Percentiles rank a stretch among this genome's conserved stretches.
Evolutionary conservation across 37 sponge, comb jelly and placozoan species (phyloP).

Genomic region (Tethya wilhelma): DNA sequence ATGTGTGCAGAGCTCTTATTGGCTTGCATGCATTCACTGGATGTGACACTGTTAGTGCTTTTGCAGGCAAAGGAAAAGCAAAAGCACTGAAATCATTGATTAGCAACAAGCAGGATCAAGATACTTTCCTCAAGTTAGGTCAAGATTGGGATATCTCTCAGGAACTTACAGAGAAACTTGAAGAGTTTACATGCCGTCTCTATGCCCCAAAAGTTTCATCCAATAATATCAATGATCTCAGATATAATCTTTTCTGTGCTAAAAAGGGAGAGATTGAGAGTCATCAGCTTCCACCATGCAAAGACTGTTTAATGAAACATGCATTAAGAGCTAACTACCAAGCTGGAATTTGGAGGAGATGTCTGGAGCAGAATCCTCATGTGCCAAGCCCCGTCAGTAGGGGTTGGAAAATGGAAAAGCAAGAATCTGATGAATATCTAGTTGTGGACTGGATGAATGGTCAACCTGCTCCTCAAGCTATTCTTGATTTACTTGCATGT

Average conservation of each 20-base stretch:
- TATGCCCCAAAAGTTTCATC: not conserved
- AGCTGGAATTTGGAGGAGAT: slow-evolving; percentile 4
- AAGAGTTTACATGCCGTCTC: not conserved
- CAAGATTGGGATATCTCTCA: slow-evolving; percentile 2
- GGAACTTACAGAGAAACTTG: not conserved
- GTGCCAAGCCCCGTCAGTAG: slow-evolving; percentile 3
- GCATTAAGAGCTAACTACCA: slow-evolving; percentile 5
- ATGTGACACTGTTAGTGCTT: slow-evolving; percentile 15
- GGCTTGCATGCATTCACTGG: slow-evolving; percentile 42
- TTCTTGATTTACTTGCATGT: slow-evolving; percentile 9
- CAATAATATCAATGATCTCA: not conserved
- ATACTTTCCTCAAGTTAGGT: slow-evolving; percentile 6
- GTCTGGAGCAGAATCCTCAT: not conserved
- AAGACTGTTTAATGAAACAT: slow-evolving; percentile 3
- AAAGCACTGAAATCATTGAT: slow-evolving; percentile 17
- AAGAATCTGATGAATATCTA: not conserved
- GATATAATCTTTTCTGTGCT: not conserved
- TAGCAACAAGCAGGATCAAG: not conserved
- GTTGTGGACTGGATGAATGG: not conserved
- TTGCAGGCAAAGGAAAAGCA: slow-evolving; percentile 22
- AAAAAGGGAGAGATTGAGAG: not conserved
- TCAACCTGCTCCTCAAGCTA: slow-evolving; percentile 8
- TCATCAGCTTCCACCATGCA: slow-evolving; percentile 26
- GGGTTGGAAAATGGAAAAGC: not conserved
- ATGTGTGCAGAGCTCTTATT: slow-evolving; percentile 3